Evolutionary conservation across 1,140 invertebrate species (phyloP).

Genomic region (Trachymyrmex cornetzi): DNA sequence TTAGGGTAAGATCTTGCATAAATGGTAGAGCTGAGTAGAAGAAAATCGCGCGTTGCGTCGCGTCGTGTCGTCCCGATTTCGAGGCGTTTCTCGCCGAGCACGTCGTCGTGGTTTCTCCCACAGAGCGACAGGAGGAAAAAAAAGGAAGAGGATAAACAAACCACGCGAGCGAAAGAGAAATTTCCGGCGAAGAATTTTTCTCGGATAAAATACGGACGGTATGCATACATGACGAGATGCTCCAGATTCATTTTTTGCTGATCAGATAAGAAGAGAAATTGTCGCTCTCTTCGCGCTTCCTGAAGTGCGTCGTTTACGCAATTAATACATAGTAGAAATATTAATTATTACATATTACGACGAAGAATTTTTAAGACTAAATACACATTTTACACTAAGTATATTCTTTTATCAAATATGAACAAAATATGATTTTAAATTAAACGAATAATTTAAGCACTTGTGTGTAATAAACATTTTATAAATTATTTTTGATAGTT

Average conservation of each 20-base stretch:
- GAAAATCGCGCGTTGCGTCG: slow-evolving; percentile 23
- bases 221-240: slow-evolving; percentile 32
- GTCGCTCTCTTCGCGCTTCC: slow-evolving; percentile 26
- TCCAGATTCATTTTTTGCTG: slow-evolving; percentile 55
- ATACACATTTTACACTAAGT: too few species aligned
- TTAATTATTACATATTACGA: slow-evolving; percentile 43
- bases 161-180: slow-evolving; percentile 51
- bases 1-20: slow-evolving; percentile 17
- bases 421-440: background rate
- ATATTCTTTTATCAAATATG: too few species aligned
- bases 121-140: slow-evolving; percentile 3
- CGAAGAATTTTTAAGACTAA: background rate
- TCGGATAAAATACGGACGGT: slow-evolving; percentile 24
- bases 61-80: slow-evolving; percentile 51
- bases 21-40: slow-evolving; percentile 34
- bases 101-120: slow-evolving; percentile 47
- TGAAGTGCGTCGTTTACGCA: background rate
- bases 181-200: slow-evolving; percentile 57
- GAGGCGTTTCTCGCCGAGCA: slow-evolving; percentile 53
- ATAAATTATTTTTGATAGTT: background rate
- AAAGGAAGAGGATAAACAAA: slow-evolving; percentile 20
- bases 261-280: slow-evolving; percentile 63
- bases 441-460: background rate
- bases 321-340: slow-evolving; percentile 6
- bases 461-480: background rate